Evolutionary conservation across 2,113 vertebrate genomes (phyloP).

Genomic region (Atrichornis clamosus): DNA sequence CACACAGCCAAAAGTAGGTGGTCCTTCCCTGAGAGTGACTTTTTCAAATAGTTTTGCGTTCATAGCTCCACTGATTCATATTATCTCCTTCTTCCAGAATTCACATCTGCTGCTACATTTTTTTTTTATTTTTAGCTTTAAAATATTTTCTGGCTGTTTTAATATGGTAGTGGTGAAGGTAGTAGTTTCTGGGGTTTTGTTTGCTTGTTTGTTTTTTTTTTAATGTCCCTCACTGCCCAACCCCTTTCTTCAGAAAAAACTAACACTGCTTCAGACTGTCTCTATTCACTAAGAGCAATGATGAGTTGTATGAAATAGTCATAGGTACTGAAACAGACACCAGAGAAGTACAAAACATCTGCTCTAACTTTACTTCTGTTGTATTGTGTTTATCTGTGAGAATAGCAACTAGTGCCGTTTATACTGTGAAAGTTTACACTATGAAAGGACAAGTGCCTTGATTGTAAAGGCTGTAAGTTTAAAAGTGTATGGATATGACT

Average conservation of each 20-base stretch:
- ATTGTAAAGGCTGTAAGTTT: background rate
- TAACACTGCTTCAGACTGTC: background rate
- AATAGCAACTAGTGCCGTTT: background rate
- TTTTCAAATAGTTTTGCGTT: background rate
- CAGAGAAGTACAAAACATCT: background rate
- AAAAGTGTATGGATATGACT: background rate
- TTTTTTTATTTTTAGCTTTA: background rate
- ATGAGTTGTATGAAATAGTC: background rate
- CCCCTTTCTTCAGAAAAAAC: background rate
- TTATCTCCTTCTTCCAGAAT: background rate
- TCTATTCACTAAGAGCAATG: background rate
- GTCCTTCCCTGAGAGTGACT: background rate
- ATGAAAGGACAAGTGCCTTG: background rate
- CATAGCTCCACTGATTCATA: background rate
- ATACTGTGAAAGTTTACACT: background rate
- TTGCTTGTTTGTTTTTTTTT: background rate
- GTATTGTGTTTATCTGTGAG: background rate
- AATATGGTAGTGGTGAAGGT: background rate
- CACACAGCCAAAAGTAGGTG: background rate
- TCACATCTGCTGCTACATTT: background rate
- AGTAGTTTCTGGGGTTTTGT: background rate
- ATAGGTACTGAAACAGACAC: background rate
- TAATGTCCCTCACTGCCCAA: accelerated
- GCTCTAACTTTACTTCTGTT: background rate
- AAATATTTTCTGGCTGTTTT: background rate